Conservation (phyloP, 2,797 vertebrate species). For the Pelobates cultripes region DNA sequence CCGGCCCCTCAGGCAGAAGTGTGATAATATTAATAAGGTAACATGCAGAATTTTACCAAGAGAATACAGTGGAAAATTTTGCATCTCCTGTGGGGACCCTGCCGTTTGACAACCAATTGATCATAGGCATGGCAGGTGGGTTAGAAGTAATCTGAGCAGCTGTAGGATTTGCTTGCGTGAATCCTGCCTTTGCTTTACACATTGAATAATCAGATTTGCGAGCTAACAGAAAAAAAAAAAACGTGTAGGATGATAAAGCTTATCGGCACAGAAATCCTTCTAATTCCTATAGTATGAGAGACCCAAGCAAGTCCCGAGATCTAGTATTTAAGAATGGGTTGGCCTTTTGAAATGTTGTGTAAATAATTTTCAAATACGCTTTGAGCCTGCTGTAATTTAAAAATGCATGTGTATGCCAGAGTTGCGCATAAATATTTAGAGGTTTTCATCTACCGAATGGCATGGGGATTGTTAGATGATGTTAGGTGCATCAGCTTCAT, state of each 20-base stretch:
- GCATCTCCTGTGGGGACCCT: constrained; percentile 31
- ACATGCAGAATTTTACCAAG: constrained; percentile 27
- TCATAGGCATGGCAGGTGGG: constrained; percentile 32
- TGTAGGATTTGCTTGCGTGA: constrained; percentile 23
- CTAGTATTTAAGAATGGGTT: not conserved
- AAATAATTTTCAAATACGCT: constrained; percentile 1
- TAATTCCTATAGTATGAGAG: not conserved
- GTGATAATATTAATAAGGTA: constrained; percentile 40
- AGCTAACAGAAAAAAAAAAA: not conserved
- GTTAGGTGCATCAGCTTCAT: not conserved
- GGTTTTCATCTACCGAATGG: not conserved
- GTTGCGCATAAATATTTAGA: constrained; percentile 3
- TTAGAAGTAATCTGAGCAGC: constrained; percentile 38
- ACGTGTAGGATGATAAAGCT: constrained; percentile 14
- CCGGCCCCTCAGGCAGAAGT: constrained; percentile 13
- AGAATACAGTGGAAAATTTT: constrained; percentile 16
- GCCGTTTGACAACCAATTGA: constrained; percentile 36
- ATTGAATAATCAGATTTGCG: not conserved
- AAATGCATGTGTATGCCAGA: not conserved
- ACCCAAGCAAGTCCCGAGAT: not conserved
- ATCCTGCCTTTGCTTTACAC: constrained; percentile 22
- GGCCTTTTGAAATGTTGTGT: not conserved
- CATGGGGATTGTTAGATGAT: not conserved
- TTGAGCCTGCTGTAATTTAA: constrained; percentile 5
- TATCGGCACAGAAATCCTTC: not conserved